phyloP scores from a whole-genome alignment of 2,113 vertebrate genomes.

The Chloropsis cyanopogon region DNA sequence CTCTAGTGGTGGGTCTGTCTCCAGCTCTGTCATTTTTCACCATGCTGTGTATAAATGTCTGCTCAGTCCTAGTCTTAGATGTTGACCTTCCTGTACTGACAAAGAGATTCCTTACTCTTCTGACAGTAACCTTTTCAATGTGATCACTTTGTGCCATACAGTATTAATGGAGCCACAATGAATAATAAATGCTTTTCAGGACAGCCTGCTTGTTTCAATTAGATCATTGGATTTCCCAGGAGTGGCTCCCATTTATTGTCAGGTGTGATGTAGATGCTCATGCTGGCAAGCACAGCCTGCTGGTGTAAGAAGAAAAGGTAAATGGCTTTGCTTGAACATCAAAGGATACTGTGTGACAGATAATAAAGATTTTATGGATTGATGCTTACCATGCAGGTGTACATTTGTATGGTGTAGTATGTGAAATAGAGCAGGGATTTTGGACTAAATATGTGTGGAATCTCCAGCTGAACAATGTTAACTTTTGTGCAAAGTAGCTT shows the following conservation, averaged over 20 bases:
- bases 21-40: slow-evolving; percentile 33
- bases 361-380: not conserved
- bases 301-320: not conserved
- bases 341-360: not conserved
- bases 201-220: slow-evolving; percentile 25
- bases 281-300: not conserved
- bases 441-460: not conserved
- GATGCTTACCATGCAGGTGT: not conserved
- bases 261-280: not conserved
- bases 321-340: not conserved
- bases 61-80: not conserved
- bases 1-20: not conserved
- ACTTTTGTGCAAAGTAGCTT: not conserved
- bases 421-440: not conserved
- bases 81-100: slow-evolving; percentile 47
- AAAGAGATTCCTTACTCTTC: not conserved
- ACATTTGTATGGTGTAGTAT: not conserved
- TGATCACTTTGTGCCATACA: slow-evolving; percentile 1
- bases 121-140: slow-evolving; percentile 26
- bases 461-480: not conserved
- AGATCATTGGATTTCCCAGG: not conserved
- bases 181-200: slow-evolving; percentile 34
- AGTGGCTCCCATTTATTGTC: not conserved
- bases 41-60: not conserved
- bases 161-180: slow-evolving; percentile 1